These are phyloP conservation scores for Ophiodon elongatus DNA, from an alignment of 2,113 vertebrate species.

Conservation along the genomic window DNA sequence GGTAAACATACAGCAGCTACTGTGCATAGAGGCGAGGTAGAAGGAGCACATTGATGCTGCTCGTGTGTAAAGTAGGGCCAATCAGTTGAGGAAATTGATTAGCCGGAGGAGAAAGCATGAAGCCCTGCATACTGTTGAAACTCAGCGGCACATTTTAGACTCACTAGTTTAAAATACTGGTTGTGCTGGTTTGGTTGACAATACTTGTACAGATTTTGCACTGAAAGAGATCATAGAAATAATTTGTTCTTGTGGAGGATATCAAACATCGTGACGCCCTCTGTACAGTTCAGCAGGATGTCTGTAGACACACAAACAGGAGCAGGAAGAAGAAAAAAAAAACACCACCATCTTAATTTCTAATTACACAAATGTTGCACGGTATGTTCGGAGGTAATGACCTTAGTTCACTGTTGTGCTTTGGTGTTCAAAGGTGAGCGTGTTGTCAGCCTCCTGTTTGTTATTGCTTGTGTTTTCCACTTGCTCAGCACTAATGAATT, in stretches of 20 bases:
- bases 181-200: background rate
- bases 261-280: background rate
- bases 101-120: background rate
- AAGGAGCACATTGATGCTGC: conserved; percentile 26
- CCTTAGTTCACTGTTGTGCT: conserved; percentile 1
- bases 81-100: conserved; percentile 50
- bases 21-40: background rate
- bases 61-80: conserved; percentile 35
- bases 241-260: background rate
- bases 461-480: conserved; percentile 43
- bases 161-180: background rate
- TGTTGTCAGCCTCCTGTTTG: conserved; percentile 28
- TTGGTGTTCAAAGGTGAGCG: conserved; percentile 11
- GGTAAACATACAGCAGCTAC: background rate
- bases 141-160: background rate
- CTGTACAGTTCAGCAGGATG: background rate
- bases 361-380: background rate
- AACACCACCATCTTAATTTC: background rate
- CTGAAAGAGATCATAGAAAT: background rate
- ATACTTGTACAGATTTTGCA: background rate
- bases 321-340: background rate
- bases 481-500: conserved; percentile 35
- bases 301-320: background rate
- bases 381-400: conserved; percentile 1
- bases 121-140: background rate